A percentile compares a stretch with the other conserved stretches of the same genome.
phyloP scores from a whole-genome alignment of 2,797 vertebrate genomes.

The Mionectes olivaceus region DNA sequence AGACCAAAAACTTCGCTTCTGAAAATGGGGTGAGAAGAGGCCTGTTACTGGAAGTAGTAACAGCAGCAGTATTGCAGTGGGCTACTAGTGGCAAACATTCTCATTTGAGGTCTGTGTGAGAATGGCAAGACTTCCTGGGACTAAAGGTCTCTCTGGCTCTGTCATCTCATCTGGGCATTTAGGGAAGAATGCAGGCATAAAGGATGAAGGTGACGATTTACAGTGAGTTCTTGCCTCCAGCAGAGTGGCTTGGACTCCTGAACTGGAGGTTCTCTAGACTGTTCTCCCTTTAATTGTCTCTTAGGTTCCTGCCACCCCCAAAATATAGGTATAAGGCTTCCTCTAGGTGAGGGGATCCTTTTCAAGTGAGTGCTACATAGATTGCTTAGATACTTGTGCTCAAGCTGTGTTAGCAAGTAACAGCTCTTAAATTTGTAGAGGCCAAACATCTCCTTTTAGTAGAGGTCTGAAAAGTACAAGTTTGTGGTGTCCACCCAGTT shows the following conservation, averaged over 20 bases:
- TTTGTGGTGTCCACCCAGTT: neutral
- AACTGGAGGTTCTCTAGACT: neutral
- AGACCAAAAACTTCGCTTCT: neutral
- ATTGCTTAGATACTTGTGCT: neutral
- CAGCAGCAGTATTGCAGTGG: neutral
- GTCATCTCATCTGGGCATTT: neutral
- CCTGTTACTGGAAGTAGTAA: neutral
- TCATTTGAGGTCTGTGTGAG: neutral
- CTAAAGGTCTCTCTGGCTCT: neutral
- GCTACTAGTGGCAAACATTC: rapidly evolving
- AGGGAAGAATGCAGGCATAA: neutral
- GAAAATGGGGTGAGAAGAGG: neutral
- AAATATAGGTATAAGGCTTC: neutral
- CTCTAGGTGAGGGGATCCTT: neutral
- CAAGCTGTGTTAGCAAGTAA: neutral
- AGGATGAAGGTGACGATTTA: neutral
- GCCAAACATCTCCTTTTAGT: neutral
- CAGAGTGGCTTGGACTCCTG: neutral
- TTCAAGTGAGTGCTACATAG: neutral
- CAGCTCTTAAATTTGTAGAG: neutral
- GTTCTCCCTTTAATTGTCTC: neutral
- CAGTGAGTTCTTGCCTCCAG: neutral
- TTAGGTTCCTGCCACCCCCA: neutral
- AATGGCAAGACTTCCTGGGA: neutral
- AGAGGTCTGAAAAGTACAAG: neutral